phyloP scores from a whole-genome alignment of 2,888 invertebrate genomes.

The Scrobipalpa atriplicella region DNA sequence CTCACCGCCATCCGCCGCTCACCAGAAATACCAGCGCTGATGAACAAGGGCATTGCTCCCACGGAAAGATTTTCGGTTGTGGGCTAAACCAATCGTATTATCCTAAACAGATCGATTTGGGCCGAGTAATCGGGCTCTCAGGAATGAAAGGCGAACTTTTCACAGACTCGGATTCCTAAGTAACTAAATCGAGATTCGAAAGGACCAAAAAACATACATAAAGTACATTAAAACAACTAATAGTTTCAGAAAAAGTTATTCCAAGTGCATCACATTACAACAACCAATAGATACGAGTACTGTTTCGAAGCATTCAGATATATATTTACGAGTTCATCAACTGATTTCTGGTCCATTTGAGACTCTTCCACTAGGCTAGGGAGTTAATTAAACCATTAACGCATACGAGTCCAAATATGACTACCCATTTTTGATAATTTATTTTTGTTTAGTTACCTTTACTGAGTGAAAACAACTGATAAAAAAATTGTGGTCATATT shows the following conservation, averaged over 20 bases:
- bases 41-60: constrained; percentile 33
- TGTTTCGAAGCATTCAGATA: neutral
- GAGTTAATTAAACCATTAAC: too few species aligned
- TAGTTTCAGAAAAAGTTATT: too few species aligned
- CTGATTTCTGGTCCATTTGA: constrained; percentile 29
- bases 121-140: neutral
- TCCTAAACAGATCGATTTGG: neutral
- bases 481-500: too few species aligned
- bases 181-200: neutral
- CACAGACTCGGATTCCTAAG: neutral
- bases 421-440: too few species aligned
- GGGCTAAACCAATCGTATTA: neutral
- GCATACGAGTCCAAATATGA: too few species aligned
- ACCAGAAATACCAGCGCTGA: constrained; percentile 33
- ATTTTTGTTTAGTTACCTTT: too few species aligned
- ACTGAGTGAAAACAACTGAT: too few species aligned
- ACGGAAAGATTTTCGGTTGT: constrained; percentile 8
- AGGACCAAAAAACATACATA: neutral
- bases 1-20: constrained; percentile 31
- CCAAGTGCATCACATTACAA: neutral
- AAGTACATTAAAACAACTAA: too few species aligned
- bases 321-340: constrained; percentile 17
- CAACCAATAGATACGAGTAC: neutral
- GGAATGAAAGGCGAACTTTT: neutral
- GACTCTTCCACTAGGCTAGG: constrained; percentile 4